Base-by-base conservation (phyloP, 2,888 invertebrate species). In the Euplexia lucipara region DNA sequence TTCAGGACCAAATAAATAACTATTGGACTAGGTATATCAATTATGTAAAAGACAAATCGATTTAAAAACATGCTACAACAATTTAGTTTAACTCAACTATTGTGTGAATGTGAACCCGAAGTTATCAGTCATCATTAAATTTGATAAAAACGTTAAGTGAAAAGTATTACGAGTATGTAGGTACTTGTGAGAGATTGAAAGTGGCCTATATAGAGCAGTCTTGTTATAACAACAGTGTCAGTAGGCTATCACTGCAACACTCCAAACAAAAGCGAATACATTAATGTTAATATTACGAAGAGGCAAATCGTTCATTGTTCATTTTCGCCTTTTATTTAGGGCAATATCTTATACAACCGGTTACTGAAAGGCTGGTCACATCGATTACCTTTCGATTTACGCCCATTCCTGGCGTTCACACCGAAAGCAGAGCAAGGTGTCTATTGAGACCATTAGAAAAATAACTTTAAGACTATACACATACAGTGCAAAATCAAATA, bases 231-330 rank as follows among this genome's bases (percentile, higher is more conserved):
- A 75, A 79, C 73, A 77, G 72, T 83, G 87, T 86, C 85, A 88
- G 84, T 86, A 76, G 83, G 85, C 77, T 78, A 78, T 67, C 71
- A 77, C 79, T 78, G 84, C 83, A 84, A 84, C 86, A 87, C 85
- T 83, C 82, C 83, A 86, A 86, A 84, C 84, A 85, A 87, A 84
- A 86, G 85, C 85, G 81, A 80, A 85, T 83, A 79, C 72, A 81
- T 81, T 77, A 82, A 65, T 76, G 76, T 79, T 80, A 81, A 78
- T 78, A 73, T 34, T 62, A 75, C 52, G 48, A 53, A 5, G 70
- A 74, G 60, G 59, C 60, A 60, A 74, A 64, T 74, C 53, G 52
- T 52, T 71, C 49, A 20, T 59, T 72, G 64, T 70, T 56, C 37
- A 59, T 52, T 64, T 68, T 56, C 42, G 30, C 32, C 32, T 64